Evolutionary conservation across 2,113 vertebrate species (phyloP).

Genomic region (Prochilodus magdalenae): DNA sequence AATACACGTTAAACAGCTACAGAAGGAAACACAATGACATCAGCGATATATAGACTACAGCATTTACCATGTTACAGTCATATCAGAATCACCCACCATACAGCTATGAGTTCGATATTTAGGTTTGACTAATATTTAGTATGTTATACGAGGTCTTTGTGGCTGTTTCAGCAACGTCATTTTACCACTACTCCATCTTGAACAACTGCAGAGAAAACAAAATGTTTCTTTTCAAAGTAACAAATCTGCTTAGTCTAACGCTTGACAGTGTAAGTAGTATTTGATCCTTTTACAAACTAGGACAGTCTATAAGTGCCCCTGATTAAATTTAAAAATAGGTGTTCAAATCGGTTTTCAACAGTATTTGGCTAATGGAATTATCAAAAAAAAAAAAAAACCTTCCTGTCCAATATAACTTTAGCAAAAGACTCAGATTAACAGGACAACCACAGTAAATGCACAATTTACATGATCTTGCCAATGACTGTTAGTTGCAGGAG

Average conservation of each 20-base stretch:
- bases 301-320: constrained; percentile 34
- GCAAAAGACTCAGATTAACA: neutral
- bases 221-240: constrained; percentile 21
- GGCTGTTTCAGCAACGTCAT: neutral
- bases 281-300: constrained; percentile 26
- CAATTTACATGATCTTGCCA: neutral
- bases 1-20: neutral
- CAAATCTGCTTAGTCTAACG: neutral
- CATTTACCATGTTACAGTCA: neutral
- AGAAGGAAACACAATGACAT: neutral
- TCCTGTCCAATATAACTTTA: neutral
- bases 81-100: neutral
- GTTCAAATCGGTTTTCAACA: constrained; percentile 39
- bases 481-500: neutral
- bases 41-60: neutral
- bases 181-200: neutral
- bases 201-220: constrained; percentile 5
- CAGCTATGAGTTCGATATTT: neutral
- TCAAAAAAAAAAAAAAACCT: constrained; percentile 44
- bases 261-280: neutral
- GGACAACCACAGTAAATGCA: neutral
- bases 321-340: constrained; percentile 62
- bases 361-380: constrained; percentile 68
- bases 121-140: neutral
- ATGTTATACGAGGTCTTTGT: too few species aligned